phyloP scores from a whole-genome alignment of 2,797 vertebrate species.

The Nyctalus aviator region DNA sequence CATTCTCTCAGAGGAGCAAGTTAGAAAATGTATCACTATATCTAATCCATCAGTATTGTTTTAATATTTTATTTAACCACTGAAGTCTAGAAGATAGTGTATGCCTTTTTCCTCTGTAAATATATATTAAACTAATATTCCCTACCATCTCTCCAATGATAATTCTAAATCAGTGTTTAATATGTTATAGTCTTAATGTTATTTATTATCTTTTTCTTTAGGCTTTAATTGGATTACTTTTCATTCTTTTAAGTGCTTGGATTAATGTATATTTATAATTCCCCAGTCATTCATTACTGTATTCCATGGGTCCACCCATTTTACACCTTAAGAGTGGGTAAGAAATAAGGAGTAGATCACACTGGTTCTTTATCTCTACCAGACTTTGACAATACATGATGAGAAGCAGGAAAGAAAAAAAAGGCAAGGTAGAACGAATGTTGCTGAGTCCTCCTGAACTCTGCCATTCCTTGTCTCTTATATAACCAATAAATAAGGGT shows the following conservation, averaged over 20 bases:
- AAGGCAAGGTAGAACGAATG: neutral
- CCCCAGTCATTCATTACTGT: neutral
- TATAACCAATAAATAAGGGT: neutral
- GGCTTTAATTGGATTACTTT: neutral
- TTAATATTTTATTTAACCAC: neutral
- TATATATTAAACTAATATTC: neutral
- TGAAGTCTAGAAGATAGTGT: neutral
- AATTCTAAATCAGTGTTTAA: slow-evolving; percentile 19
- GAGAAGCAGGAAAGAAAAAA: neutral
- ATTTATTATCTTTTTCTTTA: neutral
- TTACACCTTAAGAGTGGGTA: neutral
- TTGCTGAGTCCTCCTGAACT: neutral
- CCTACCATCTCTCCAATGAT: neutral
- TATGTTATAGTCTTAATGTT: neutral
- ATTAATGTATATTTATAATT: neutral
- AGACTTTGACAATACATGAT: neutral
- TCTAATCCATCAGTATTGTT: neutral
- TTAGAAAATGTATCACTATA: neutral
- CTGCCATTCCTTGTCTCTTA: neutral
- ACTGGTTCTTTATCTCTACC: neutral
- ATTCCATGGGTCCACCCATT: neutral
- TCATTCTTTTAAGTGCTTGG: neutral
- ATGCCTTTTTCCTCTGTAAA: neutral
- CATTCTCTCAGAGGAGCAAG: neutral
- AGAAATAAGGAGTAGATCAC: neutral